phyloP scores from a whole-genome alignment of 35 echinoderm and acorn worm species.

The Ptychodera flava region DNA sequence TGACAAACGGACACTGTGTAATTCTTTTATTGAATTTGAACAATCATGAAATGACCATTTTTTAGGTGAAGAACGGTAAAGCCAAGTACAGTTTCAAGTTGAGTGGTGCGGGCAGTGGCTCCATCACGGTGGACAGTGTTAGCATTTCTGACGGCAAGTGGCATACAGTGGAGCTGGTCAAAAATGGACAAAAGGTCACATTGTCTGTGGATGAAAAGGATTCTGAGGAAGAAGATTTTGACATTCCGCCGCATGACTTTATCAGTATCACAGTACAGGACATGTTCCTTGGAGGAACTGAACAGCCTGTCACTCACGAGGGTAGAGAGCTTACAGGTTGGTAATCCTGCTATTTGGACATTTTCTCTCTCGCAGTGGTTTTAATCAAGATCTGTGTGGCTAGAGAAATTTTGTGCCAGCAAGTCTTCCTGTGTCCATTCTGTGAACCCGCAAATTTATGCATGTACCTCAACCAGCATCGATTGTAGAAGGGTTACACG shows the following conservation, averaged over 20 bases:
- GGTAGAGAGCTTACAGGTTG: constrained; percentile 54
- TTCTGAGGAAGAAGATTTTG: constrained; percentile 39
- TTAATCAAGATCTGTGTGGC: not conserved
- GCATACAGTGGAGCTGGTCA: constrained; percentile 66
- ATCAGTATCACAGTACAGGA: constrained; percentile 40
- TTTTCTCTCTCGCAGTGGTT: no score
- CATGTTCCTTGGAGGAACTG: constrained; percentile 55
- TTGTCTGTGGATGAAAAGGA: constrained; percentile 37
- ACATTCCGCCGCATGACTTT: constrained; percentile 65
- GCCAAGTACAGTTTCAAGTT: constrained; percentile 53
- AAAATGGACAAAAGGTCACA: constrained; percentile 31
- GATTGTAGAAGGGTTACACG: no score
- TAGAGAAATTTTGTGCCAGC: not conserved
- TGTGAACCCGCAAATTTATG: not conserved
- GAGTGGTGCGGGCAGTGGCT: constrained; percentile 23
- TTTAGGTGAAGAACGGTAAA: no score
- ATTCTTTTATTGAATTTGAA: no score
- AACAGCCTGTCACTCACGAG: constrained; percentile 39
- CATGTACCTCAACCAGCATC: no score
- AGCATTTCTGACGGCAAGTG: constrained; percentile 38
- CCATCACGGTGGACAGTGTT: constrained; percentile 19
- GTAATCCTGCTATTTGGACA: no score
- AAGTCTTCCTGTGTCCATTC: not conserved
- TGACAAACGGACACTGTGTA: no score
- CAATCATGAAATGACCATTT: no score